Evolutionary conservation across 2,888 invertebrate species (phyloP), one percentile per base, ranked within the genome.

Genomic region (Orthosia incerta): DNA sequence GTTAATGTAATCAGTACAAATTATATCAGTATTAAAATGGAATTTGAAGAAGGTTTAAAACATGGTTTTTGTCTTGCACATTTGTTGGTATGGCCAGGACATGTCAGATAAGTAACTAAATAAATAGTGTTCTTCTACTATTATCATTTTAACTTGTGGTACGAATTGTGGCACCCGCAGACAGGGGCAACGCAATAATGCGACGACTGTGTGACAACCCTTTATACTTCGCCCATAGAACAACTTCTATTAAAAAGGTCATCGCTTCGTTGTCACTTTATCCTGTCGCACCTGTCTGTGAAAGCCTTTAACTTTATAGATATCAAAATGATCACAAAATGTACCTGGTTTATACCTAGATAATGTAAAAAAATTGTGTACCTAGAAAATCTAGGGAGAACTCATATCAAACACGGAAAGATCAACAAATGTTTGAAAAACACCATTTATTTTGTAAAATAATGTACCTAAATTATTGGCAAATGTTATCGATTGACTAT

Each of bases 21-120:
- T 69, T 66, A 79, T 60, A 73, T 72, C 81, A 86, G 86, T 87
- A 86, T 86, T 87, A 64, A 69, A 56, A 53, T 31, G 53, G n/a
- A 39, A 50, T 48, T 48, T 4, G 9, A 46, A 67, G 50, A 75
- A 62, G 18, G 39, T 62, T 56, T n/a, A 39, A 67, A 70, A 50
- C 9, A 57, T n/a, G 31, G 23, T 68, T 73, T 62, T 51, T 56
- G 55, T 39, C 39, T 73, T 62, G 31, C 31, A n/a, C 39, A 62
- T 20, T 59, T 59, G 15, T 55, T 50, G 71, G 59, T 71, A 67
- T 79, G 75, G 70, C 59, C 51, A 66, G 81, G 74, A 83, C 89
- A 88, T 89, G 89, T 89, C 89, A 89, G 79, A 63, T 56, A 70
- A 68, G 53, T 70, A 75, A 81, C 60, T 48, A 77, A 76, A 67